These are phyloP conservation scores for Apeira syringaria DNA, from an alignment of 2,888 invertebrate species.

Conservation along the genomic window DNA sequence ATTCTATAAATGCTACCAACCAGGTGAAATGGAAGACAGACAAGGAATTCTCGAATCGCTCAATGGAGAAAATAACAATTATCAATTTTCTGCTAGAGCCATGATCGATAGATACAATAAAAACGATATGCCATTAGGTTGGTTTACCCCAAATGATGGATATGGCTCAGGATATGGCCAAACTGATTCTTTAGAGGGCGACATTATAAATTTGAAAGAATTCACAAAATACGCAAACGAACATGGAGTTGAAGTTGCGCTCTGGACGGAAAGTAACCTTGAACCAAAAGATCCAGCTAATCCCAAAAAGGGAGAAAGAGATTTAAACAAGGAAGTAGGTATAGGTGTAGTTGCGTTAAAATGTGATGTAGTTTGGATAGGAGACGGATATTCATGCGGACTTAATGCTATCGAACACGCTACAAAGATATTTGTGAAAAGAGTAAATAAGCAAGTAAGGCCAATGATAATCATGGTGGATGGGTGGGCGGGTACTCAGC, in stretches of 20 bases:
- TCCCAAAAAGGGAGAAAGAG: slow-evolving; percentile 73
- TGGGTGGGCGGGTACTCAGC: slow-evolving; percentile 76
- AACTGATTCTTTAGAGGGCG: slow-evolving; percentile 65
- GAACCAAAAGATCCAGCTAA: slow-evolving; percentile 61
- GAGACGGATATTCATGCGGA: slow-evolving; percentile 69
- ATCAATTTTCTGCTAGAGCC: slow-evolving; percentile 74
- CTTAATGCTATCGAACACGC: slow-evolving; percentile 67
- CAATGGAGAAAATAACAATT: slow-evolving; percentile 72
- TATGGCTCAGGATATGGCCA: slow-evolving; percentile 76
- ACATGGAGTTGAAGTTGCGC: slow-evolving; percentile 65
- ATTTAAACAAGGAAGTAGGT: slow-evolving; percentile 63
- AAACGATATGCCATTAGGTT: slow-evolving; percentile 70
- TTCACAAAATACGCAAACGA: slow-evolving; percentile 60
- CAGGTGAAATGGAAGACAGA: slow-evolving; percentile 56
- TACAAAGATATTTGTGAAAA: slow-evolving; percentile 51
- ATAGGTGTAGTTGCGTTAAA: slow-evolving; percentile 68
- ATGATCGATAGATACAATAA: slow-evolving; percentile 71
- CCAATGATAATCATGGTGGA: slow-evolving; percentile 72
- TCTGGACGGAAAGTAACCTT: slow-evolving; percentile 74
- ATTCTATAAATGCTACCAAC: slow-evolving; percentile 68
- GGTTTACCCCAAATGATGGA: slow-evolving; percentile 76
- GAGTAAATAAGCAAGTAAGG: slow-evolving; percentile 45
- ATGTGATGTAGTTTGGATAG: slow-evolving; percentile 77
- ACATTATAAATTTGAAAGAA: slow-evolving; percentile 63
- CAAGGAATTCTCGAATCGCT: slow-evolving; percentile 68